Conservation (phyloP, 2,888 invertebrate genomes). For the Nymphalis c-album region DNA sequence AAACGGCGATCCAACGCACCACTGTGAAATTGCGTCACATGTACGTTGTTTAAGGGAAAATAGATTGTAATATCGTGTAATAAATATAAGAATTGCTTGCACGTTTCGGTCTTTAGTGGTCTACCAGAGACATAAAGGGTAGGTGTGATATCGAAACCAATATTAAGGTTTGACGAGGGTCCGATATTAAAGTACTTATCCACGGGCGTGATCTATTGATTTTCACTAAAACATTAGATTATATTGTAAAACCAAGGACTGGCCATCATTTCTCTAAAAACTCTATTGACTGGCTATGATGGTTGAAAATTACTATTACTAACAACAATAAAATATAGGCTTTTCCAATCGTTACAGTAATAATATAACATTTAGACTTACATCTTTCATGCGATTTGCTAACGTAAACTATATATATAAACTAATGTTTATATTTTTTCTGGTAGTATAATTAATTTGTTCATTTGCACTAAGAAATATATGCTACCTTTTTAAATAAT, state of each 20-base stretch:
- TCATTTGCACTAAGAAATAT: too few species aligned
- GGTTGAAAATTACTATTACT: neutral
- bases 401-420: too few species aligned
- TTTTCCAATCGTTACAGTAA: too few species aligned
- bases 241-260: conserved; percentile 32
- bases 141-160: conserved; percentile 39
- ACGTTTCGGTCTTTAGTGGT: conserved; percentile 19
- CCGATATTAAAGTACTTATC: conserved; percentile 49
- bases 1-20: conserved; percentile 13
- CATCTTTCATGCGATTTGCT: too few species aligned
- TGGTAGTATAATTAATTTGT: too few species aligned
- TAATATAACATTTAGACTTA: too few species aligned
- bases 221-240: conserved; percentile 39
- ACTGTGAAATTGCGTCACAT: conserved; percentile 27
- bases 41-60: conserved; percentile 10
- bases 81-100: conserved; percentile 29
- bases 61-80: conserved; percentile 11
- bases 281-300: neutral
- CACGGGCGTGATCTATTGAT: conserved; percentile 41
- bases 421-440: too few species aligned
- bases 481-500: too few species aligned
- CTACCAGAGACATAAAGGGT: conserved; percentile 35
- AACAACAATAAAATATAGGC: too few species aligned
- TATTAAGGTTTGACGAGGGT: conserved; percentile 56
- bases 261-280: conserved; percentile 9